phyloP scores from a whole-genome alignment of 2,888 invertebrate genomes.

The Heliconius erato region DNA sequence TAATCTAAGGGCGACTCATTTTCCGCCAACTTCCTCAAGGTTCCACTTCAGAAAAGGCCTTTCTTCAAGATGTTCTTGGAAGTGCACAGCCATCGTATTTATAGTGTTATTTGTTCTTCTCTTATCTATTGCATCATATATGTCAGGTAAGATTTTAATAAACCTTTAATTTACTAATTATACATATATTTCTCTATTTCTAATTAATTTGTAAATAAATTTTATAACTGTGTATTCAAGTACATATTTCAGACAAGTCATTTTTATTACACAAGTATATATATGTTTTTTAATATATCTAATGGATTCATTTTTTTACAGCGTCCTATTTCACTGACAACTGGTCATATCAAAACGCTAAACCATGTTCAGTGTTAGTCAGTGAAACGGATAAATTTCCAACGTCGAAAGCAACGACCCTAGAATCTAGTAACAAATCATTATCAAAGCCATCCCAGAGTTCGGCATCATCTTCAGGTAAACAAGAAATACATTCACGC shows the following conservation, averaged over 20 bases:
- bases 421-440: slow-evolving; percentile 89
- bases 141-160: slow-evolving; percentile 89
- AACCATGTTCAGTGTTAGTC: slow-evolving; percentile 93
- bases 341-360: slow-evolving; percentile 93
- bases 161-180: background rate
- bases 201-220: background rate
- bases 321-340: slow-evolving; percentile 91
- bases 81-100: slow-evolving; percentile 95
- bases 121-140: slow-evolving; percentile 93
- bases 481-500: slow-evolving; percentile 83
- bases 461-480: slow-evolving; percentile 85
- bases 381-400: slow-evolving; percentile 90
- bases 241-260: background rate
- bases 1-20: slow-evolving; percentile 90
- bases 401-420: slow-evolving; percentile 89
- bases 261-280: too few species aligned
- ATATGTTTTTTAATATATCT: too few species aligned
- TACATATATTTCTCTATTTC: background rate
- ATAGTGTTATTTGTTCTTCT: slow-evolving; percentile 93
- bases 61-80: slow-evolving; percentile 95
- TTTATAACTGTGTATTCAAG: background rate
- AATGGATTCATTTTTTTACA: slow-evolving; percentile 69
- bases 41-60: slow-evolving; percentile 95
- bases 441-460: slow-evolving; percentile 88
- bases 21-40: slow-evolving; percentile 89